Evolutionary conservation across 2,113 vertebrate genomes (phyloP).

Genomic region (Sula dactylatra): DNA sequence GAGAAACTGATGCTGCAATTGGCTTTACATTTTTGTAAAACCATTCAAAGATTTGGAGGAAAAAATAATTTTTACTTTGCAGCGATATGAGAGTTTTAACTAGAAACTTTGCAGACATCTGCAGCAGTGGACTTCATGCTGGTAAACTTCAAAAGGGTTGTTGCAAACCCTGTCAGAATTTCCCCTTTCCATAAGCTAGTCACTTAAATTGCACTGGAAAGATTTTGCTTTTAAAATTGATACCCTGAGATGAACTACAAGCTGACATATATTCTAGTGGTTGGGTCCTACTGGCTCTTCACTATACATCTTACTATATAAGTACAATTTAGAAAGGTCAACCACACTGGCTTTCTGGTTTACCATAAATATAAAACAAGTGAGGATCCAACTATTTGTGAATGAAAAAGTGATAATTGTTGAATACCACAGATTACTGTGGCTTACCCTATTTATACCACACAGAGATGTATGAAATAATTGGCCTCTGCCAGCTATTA

Average conservation of each 20-base stretch:
- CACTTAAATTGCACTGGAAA: conserved; percentile 12
- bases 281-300: not conserved
- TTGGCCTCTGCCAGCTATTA: conserved; percentile 47
- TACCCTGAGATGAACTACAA: not conserved
- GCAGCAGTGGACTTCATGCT: not conserved
- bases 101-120: not conserved
- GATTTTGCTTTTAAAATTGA: conserved; percentile 29
- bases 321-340: conserved; percentile 40
- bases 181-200: not conserved
- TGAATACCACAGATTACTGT: conserved; percentile 30
- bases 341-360: conserved; percentile 6
- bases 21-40: conserved; percentile 61
- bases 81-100: not conserved
- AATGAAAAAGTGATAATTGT: conserved; percentile 66
- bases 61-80: conserved; percentile 1
- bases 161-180: not conserved
- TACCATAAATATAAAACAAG: conserved; percentile 61
- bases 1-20: conserved; percentile 70
- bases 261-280: not conserved
- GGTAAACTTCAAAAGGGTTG: not conserved
- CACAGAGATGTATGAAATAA: conserved; percentile 40
- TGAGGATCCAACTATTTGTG: conserved; percentile 52
- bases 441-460: conserved; percentile 55
- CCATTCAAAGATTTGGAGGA: not conserved
- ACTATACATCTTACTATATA: not conserved